Percentiles rank a stretch among this genome's conserved stretches.
phyloP scores from a whole-genome alignment of 2,888 invertebrate genomes.

The Rhagonycha lutea region DNA sequence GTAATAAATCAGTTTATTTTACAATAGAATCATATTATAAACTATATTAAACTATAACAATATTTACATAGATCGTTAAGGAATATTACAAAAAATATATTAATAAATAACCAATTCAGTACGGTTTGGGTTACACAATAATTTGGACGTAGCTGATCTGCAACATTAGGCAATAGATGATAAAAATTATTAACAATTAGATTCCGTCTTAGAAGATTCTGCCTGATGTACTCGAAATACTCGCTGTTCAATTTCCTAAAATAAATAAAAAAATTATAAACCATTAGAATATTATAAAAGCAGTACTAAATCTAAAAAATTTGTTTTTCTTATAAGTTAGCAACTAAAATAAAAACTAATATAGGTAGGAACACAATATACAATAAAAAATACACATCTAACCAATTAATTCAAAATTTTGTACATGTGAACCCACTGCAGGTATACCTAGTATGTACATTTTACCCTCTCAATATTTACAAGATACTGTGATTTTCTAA shows the following conservation, averaged over 20 bases:
- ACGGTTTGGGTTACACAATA: slow-evolving; percentile 21
- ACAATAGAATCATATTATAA: slow-evolving; percentile 51
- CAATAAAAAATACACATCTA: not conserved
- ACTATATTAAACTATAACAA: slow-evolving; percentile 54
- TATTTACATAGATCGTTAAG: slow-evolving; percentile 42
- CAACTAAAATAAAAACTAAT: not conserved
- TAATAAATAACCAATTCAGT: slow-evolving; percentile 34
- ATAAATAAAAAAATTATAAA: slow-evolving; percentile 14
- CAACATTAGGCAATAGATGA: slow-evolving; percentile 36
- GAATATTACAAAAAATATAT: slow-evolving; percentile 32
- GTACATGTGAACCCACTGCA: not conserved
- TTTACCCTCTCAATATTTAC: not conserved
- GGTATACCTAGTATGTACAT: not conserved
- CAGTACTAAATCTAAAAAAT: not conserved
- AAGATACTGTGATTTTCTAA: not conserved
- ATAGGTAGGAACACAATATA: not conserved
- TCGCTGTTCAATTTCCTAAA: slow-evolving; percentile 56
- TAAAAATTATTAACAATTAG: slow-evolving; percentile 45
- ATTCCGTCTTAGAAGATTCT: slow-evolving; percentile 54
- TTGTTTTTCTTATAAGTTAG: not conserved
- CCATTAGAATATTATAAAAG: not conserved
- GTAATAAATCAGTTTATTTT: slow-evolving; percentile 27
- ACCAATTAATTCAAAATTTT: not conserved
- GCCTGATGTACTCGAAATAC: slow-evolving; percentile 51
- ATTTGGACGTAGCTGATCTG: slow-evolving; percentile 50